Evolutionary conservation across 2,113 vertebrate species (phyloP).

Genomic region (Pygoscelis antarcticus): DNA sequence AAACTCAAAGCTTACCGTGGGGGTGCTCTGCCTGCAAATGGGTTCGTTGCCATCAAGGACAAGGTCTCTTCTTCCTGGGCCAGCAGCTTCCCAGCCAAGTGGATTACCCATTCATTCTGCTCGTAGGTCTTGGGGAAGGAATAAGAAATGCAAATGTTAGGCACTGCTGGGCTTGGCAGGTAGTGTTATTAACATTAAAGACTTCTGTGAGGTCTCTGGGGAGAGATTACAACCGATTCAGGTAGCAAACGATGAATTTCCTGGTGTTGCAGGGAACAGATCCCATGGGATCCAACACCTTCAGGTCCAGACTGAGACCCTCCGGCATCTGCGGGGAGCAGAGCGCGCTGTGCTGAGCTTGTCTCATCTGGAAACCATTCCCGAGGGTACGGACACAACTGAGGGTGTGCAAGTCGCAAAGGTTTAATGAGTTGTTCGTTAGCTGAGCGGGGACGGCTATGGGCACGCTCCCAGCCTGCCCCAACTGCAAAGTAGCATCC

Average conservation of each 20-base stretch:
- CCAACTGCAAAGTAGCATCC: neutral
- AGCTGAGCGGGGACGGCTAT: neutral
- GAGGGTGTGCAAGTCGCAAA: neutral
- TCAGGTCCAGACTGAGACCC: neutral
- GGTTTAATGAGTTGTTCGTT: neutral
- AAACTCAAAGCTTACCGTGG: conserved; percentile 79
- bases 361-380: neutral
- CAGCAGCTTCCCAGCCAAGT: conserved; percentile 90
- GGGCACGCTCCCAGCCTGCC: neutral
- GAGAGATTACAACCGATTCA: accelerated
- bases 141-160: neutral
- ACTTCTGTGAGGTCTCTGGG: neutral
- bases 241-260: neutral
- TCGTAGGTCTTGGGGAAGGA: conserved; percentile 87
- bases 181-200: too few relatives aligned
- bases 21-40: conserved; percentile 76
- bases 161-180: neutral
- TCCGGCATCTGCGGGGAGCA: neutral
- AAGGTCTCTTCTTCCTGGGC: conserved; percentile 82
- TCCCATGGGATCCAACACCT: neutral
- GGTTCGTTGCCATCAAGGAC: conserved; percentile 86
- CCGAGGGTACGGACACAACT: accelerated
- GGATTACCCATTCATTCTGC: conserved; percentile 94
- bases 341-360: neutral
- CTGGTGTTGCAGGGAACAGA: neutral